phyloP scores from a whole-genome alignment of 2,113 vertebrate genomes.

The Calyptommatus sinebrachiatus region DNA sequence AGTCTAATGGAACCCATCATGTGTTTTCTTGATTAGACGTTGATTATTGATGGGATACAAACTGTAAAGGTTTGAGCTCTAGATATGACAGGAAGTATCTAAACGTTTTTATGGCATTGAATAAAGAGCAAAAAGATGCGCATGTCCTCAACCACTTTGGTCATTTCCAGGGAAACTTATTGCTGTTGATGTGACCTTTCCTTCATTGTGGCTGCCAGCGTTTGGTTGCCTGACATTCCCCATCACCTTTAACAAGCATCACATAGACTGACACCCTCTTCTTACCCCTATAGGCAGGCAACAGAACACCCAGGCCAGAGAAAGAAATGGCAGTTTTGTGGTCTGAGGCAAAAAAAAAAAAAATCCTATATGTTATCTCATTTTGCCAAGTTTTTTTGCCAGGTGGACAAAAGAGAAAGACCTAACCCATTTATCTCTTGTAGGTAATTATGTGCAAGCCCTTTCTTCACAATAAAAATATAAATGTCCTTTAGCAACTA shows the following conservation, averaged over 20 bases:
- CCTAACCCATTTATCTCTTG: not conserved
- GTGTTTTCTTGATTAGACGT: not conserved
- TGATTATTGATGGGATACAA: not conserved
- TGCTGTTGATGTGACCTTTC: slow-evolving; percentile 19
- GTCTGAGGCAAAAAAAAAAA: not conserved
- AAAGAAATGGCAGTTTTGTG: slow-evolving; percentile 9
- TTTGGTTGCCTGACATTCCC: not conserved
- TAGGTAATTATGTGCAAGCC: not conserved
- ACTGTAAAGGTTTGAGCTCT: not conserved
- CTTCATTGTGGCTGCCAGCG: slow-evolving; percentile 4
- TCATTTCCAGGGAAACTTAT: slow-evolving; percentile 9
- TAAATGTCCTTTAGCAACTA: not conserved
- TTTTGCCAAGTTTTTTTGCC: not conserved
- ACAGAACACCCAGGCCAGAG: not conserved
- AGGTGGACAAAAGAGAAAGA: not conserved
- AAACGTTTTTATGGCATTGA: not conserved
- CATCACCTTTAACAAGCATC: slow-evolving; percentile 25
- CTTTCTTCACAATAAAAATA: not conserved
- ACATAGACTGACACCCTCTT: not conserved
- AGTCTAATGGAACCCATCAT: not conserved
- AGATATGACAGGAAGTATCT: not conserved
- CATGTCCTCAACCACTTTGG: not conserved
- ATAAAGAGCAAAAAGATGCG: not conserved
- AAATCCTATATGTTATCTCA: not conserved
- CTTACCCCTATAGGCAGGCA: not conserved